Conservation (phyloP, 2,888 invertebrate species). For the Catonia carolina region DNA sequence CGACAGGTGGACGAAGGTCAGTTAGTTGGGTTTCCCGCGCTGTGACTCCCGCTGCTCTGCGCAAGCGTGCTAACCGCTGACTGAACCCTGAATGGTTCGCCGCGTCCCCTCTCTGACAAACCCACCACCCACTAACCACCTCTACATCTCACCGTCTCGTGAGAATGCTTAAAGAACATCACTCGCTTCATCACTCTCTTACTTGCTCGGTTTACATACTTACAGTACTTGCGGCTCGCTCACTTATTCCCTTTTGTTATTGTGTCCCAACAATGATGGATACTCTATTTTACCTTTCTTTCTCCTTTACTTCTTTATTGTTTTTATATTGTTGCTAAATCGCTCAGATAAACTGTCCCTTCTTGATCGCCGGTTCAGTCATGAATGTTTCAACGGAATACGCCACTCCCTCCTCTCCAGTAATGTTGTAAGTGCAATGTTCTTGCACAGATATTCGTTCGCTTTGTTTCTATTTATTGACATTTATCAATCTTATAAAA, state of each 20-base stretch:
- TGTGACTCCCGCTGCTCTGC: not conserved
- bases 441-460: too few species aligned
- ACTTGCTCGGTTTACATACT: not conserved
- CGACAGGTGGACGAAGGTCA: too few species aligned
- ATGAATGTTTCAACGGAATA: too few species aligned
- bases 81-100: constrained; percentile 10
- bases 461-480: too few species aligned
- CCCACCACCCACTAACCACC: constrained; percentile 1
- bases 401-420: too few species aligned
- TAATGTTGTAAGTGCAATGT: too few species aligned
- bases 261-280: constrained; percentile 14
- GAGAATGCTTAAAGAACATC: constrained; percentile 10
- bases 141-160: not conserved
- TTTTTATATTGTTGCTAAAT: too few species aligned
- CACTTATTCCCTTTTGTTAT: not conserved
- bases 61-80: constrained; percentile 6
- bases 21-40: not conserved
- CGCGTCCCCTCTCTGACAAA: not conserved
- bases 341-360: too few species aligned
- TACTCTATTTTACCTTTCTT: too few species aligned
- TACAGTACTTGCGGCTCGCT: constrained; percentile 1
- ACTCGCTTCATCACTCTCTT: constrained; percentile 4
- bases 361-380: too few species aligned
- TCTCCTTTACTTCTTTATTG: too few species aligned
- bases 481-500: too few species aligned